phyloP scores from a whole-genome alignment of 2,888 invertebrate genomes.

The Glyphotaelius pellucidus region DNA sequence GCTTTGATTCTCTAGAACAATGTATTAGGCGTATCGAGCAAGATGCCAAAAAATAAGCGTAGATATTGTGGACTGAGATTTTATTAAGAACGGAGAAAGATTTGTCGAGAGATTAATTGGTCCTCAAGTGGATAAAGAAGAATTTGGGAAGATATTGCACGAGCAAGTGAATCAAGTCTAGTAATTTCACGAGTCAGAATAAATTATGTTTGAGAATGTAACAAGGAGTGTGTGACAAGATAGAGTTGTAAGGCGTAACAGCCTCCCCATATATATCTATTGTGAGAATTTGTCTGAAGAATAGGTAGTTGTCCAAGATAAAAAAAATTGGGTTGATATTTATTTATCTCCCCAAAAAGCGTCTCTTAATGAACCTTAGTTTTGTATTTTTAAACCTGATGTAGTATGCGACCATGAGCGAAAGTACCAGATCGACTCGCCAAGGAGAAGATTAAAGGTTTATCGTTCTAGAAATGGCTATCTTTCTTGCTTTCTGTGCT shows the following conservation, averaged over 20 bases:
- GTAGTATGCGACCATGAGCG: too few species aligned
- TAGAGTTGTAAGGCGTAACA: neutral
- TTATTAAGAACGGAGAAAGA: neutral
- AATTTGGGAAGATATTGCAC: neutral
- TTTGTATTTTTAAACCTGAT: too few species aligned
- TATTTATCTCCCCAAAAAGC: neutral
- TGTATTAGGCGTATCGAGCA: neutral
- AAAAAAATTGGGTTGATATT: too few species aligned
- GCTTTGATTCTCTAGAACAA: neutral
- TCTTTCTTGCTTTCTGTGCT: too few species aligned
- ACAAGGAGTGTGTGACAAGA: neutral
- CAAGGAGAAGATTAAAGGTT: too few species aligned
- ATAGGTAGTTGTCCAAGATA: too few species aligned
- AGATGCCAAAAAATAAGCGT: neutral
- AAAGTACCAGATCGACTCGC: too few species aligned
- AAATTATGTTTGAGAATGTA: neutral
- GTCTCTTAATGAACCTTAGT: too few species aligned
- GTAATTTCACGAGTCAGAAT: neutral
- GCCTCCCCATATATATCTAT: too few species aligned
- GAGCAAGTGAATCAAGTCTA: neutral
- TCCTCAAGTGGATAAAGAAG: neutral
- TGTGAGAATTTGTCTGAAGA: too few species aligned
- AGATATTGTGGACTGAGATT: neutral
- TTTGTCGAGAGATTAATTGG: neutral
- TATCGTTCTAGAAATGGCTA: too few species aligned